Conservation (phyloP, 2,888 invertebrate genomes). For the Odontocolon sp. region DNA sequence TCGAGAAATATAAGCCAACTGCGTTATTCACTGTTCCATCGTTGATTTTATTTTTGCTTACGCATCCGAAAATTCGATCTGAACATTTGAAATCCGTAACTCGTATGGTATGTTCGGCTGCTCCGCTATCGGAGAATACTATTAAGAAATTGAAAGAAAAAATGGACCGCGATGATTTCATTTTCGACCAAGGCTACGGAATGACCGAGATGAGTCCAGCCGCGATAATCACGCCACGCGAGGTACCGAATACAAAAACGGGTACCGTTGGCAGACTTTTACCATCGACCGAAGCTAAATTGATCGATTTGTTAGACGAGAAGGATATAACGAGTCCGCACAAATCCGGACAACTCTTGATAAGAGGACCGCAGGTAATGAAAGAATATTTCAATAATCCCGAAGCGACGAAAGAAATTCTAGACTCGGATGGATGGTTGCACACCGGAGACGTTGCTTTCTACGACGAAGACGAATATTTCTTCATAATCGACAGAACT, state of each 20-base stretch:
- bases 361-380: conserved; percentile 91
- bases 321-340: conserved; percentile 83
- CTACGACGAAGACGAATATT: conserved; percentile 88
- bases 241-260: conserved; percentile 84
- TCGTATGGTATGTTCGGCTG: conserved; percentile 88
- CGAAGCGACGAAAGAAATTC: conserved; percentile 87
- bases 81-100: conserved; percentile 86
- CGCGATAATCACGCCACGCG: conserved; percentile 83
- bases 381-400: conserved; percentile 90
- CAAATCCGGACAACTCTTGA: conserved; percentile 87
- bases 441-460: conserved; percentile 91
- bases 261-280: conserved; percentile 87
- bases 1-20: conserved; percentile 84
- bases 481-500: conserved; percentile 89
- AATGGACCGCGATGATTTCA: conserved; percentile 73
- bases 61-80: conserved; percentile 86
- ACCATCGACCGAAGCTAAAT: conserved; percentile 86
- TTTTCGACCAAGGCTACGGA: conserved; percentile 84
- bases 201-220: conserved; percentile 88
- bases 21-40: conserved; percentile 89
- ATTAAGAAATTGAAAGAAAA: conserved; percentile 85
- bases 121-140: conserved; percentile 86
- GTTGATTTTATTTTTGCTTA: conserved; percentile 87
- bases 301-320: conserved; percentile 83
- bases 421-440: conserved; percentile 90